Evolutionary conservation across 1,140 invertebrate genomes (phyloP), one percentile per base, ranked within the genome.

Genomic region (Leptinotarsa lineolata): DNA sequence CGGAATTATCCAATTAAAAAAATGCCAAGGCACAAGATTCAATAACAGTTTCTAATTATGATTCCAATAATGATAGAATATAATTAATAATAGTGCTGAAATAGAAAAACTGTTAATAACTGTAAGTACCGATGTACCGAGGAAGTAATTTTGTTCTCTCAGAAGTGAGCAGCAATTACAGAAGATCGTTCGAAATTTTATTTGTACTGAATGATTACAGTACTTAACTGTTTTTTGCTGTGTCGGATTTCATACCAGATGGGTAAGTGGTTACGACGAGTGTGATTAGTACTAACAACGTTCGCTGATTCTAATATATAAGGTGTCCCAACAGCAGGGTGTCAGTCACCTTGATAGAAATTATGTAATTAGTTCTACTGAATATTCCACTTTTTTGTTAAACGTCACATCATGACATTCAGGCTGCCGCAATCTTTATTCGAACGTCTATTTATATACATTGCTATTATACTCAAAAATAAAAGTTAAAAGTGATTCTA

Each of bases 51-150:
- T 54, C 48, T 54, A 54, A 54, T 54, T 54, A 54, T 54, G 48
- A 54, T 54, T 54, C 16, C 5, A 54, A 18, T 54, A 54, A 54
- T 54, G 48, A 54, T 54, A 54, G 48, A 3, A 39, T 54, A 54
- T 18, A 15, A 54, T 54, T 54, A 54, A n/a, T n/a, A 54, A 54
- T 54, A 54, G 48, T 54, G 16, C n/a, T 54, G 48, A 54, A 54
- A 54, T n/a, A 18, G 48, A 54, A 54, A 54, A 54, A 54, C 48
- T 54, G 48, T 54, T 54, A 54, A 54, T 54, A 54, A 54, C 48
- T 54, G 48, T 54, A 18, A 54, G 48, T n/a, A 54, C 48, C 3
- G 48, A 54, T 54, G 48, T 54, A 54, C 48, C 16, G n/a, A 54
- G 48, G 48, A 54, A 54, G 48, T 54, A 54, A 54, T 54, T 54